Conservation (phyloP, 2,113 vertebrate genomes). For the Toxotes chatareus region DNA sequence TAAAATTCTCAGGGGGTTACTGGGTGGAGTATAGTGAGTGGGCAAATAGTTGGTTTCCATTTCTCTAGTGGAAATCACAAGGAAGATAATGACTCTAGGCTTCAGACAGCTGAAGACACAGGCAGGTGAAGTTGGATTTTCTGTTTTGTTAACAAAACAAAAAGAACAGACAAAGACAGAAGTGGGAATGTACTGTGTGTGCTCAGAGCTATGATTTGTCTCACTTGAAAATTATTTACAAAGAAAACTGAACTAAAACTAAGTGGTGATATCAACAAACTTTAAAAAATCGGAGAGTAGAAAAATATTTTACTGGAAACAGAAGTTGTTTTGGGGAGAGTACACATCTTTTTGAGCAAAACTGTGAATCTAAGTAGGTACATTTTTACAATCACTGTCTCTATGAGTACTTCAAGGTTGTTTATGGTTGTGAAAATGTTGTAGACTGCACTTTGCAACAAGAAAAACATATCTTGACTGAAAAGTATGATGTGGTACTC, state of each 20-base stretch:
- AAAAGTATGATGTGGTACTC: neutral
- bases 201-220: no score
- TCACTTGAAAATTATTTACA: neutral
- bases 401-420: neutral
- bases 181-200: neutral
- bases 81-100: neutral
- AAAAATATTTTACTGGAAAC: no score
- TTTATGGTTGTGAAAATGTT: neutral
- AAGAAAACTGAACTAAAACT: neutral
- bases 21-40: neutral
- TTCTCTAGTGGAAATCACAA: neutral
- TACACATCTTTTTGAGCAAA: neutral
- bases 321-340: neutral
- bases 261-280: neutral
- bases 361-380: neutral
- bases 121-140: neutral
- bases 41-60: neutral
- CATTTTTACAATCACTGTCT: neutral
- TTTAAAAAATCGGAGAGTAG: neutral
- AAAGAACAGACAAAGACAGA: neutral
- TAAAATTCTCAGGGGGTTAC: no score
- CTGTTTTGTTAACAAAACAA: neutral
- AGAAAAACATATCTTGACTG: neutral
- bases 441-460: neutral
- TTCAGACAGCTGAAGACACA: neutral